Percentiles rank a stretch among this genome's conserved stretches.
These are phyloP conservation scores for Plusia festucae DNA, from an alignment of 2,888 invertebrate species.

Conservation along the genomic window DNA sequence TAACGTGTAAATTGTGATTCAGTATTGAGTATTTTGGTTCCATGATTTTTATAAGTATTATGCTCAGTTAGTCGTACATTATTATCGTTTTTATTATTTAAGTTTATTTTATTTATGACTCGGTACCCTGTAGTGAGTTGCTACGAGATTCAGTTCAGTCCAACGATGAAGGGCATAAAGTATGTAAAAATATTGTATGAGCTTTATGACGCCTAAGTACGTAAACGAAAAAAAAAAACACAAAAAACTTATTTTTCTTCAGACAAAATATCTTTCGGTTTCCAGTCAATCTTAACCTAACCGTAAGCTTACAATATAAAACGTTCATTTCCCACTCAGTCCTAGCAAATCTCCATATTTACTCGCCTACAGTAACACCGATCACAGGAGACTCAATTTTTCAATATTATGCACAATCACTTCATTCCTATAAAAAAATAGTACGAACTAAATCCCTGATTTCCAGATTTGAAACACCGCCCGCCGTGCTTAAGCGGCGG, in stretches of 20 bases:
- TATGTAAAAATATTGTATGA: slow-evolving; percentile 64
- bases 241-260: slow-evolving; percentile 36
- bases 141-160: slow-evolving; percentile 80
- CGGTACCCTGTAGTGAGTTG: slow-evolving; percentile 85
- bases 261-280: slow-evolving; percentile 43
- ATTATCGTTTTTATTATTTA: slow-evolving; percentile 67
- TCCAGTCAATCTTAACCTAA: slow-evolving; percentile 62
- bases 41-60: slow-evolving; percentile 72
- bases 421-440: slow-evolving; percentile 71
- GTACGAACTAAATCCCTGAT: slow-evolving; percentile 66
- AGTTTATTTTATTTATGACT: slow-evolving; percentile 74
- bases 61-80: slow-evolving; percentile 71
- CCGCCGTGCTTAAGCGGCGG: slow-evolving; percentile 33
- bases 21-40: slow-evolving; percentile 82
- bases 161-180: slow-evolving; percentile 60
- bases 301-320: slow-evolving; percentile 62
- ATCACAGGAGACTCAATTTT: slow-evolving; percentile 70
- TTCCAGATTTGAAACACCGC: slow-evolving; percentile 47
- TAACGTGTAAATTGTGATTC: slow-evolving; percentile 80
- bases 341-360: slow-evolving; percentile 51
- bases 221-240: slow-evolving; percentile 56
- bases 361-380: slow-evolving; percentile 57
- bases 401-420: slow-evolving; percentile 61
- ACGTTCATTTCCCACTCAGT: slow-evolving; percentile 65
- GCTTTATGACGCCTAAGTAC: slow-evolving; percentile 70